These are phyloP conservation scores for Amiota mariae DNA, from an alignment of 2,888 invertebrate genomes.

Conservation along the genomic window DNA sequence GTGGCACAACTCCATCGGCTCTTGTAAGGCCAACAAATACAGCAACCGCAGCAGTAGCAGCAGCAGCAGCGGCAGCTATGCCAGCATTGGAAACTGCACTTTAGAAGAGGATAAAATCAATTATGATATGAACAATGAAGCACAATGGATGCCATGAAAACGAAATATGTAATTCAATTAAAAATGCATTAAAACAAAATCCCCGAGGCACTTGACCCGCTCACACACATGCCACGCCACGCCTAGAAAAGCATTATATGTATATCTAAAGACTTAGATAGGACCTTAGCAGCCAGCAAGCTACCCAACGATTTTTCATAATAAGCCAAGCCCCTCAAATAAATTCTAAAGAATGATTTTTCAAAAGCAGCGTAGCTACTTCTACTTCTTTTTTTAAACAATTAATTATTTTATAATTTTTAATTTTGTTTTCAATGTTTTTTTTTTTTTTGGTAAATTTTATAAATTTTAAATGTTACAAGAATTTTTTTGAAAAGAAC, in stretches of 20 bases:
- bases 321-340: not conserved
- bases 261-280: conserved; percentile 4
- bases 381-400: conserved; percentile 28
- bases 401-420: conserved; percentile 7
- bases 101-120: not conserved
- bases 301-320: conserved; percentile 26
- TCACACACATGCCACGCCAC: not conserved
- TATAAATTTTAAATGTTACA: conserved; percentile 2
- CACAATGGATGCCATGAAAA: not conserved
- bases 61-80: conserved; percentile 46
- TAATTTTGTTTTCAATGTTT: not conserved
- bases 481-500: conserved; percentile 17
- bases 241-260: not conserved
- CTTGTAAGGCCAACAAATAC: not conserved
- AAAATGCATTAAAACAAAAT: not conserved
- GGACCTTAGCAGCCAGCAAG: conserved; percentile 4
- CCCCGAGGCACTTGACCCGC: not conserved
- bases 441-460: not conserved
- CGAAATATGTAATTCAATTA: not conserved
- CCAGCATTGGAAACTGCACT: conserved; percentile 68
- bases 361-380: conserved; percentile 63
- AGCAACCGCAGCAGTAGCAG: conserved; percentile 40
- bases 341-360: conserved; percentile 10
- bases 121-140: not conserved
- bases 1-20: conserved; percentile 44